Base-by-base conservation (phyloP, 2,888 invertebrate genomes). In the Brachylomia viminalis region DNA sequence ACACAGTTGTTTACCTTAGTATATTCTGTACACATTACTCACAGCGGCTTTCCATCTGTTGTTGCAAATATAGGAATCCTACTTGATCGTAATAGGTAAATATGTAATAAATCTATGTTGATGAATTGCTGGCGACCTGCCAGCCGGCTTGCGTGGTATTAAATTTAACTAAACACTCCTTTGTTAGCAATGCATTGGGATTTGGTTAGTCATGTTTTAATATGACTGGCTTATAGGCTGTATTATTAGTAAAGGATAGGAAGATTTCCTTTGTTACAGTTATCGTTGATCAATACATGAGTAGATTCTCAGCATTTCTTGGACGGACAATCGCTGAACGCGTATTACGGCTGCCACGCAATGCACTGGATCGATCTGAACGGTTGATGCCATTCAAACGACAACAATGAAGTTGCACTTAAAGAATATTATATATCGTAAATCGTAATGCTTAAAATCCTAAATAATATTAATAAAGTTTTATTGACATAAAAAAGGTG, bases 51-150 rank as follows among this genome's bases (percentile, higher is more conserved):
- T 64, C 33, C 58, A 64, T 64, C 47, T 59, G 79, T 75, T 54
- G 27, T 54, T 74, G 27, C 49, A 49, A 59, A 69, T 65, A 69
- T 65, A 69, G 47, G 7, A 69, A 65, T 80, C 58, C 64, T 59
- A 64, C 68, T 65, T 65, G 80, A 80, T 80, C 58, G 64, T 69
- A 59, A 58, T 56, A 67, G 47, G 66, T 56, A 71, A 77, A 81
- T 67, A 82, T 56, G 77, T 45, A 77, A 82, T 80, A 82, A 72
- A 71, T 71, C 65, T 15, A 33, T 64, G 56, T 64, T 68, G 82
- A 80, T 77, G 64, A 72, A 82, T 71, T 4, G 45, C 80, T 80
- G 77, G 80, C 54, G 15, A 30, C 3, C 23, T 42, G 82, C 80
- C 80, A 80, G 58, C 4, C 15, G 30, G 27, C 15, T 3, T 42